Conservation (phyloP, 2,797 vertebrate genomes). For the Chelon auratus region DNA sequence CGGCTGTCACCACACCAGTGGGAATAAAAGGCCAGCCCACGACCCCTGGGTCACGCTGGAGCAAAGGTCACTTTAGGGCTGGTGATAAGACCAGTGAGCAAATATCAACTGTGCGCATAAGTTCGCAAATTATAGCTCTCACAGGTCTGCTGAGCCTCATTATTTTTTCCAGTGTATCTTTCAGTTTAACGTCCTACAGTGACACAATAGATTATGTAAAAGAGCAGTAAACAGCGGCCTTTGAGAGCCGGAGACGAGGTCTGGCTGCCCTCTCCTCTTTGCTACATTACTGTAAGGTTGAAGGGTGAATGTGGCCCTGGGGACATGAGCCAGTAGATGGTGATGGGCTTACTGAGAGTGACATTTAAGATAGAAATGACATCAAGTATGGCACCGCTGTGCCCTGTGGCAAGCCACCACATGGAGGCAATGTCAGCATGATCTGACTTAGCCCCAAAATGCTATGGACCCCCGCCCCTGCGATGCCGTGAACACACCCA, state of each 20-base stretch:
- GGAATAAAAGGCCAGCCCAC: slow-evolving; percentile 72
- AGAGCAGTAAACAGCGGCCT: slow-evolving; percentile 64
- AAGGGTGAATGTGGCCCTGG: slow-evolving; percentile 75
- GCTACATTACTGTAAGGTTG: slow-evolving; percentile 73
- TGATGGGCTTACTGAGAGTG: slow-evolving; percentile 70
- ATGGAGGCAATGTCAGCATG: slow-evolving; percentile 71
- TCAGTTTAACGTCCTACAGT: slow-evolving; percentile 54
- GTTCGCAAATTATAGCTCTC: slow-evolving; percentile 12
- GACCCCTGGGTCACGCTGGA: slow-evolving; percentile 69
- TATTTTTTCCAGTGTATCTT: slow-evolving; percentile 55
- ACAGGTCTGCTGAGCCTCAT: slow-evolving; percentile 37
- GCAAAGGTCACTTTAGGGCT: slow-evolving; percentile 75
- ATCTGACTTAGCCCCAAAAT: slow-evolving; percentile 71
- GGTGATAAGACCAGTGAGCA: slow-evolving; percentile 50
- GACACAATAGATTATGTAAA: slow-evolving; percentile 74
- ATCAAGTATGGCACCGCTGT: slow-evolving; percentile 70
- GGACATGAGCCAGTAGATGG: slow-evolving; percentile 55
- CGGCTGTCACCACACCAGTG: slow-evolving; percentile 70
- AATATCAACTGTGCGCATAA: slow-evolving; percentile 38
- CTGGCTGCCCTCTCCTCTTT: slow-evolving; percentile 67
- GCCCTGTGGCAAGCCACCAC: slow-evolving; percentile 66
- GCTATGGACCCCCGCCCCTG: slow-evolving; percentile 42
- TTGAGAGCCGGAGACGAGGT: slow-evolving; percentile 36
- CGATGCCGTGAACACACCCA: slow-evolving; percentile 1
- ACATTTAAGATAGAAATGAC: slow-evolving; percentile 80